Percentiles rank a stretch among this genome's conserved stretches.
These are phyloP conservation scores for Thripadectes ignobilis DNA, from an alignment of 2,797 vertebrate genomes.

Conservation along the genomic window DNA sequence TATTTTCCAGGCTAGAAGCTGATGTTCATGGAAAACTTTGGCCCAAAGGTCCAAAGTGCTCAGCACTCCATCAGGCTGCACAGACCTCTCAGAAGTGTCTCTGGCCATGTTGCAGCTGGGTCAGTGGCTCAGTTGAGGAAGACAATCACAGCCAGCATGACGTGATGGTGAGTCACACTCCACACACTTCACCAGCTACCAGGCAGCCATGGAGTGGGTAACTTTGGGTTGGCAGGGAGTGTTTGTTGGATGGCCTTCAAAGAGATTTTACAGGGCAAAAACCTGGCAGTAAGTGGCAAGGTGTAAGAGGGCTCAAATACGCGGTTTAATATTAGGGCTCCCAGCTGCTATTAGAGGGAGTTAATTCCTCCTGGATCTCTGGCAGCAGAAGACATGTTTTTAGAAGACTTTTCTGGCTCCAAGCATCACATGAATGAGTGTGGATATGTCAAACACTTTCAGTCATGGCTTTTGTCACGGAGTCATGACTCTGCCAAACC, in stretches of 20 bases:
- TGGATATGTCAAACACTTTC: background rate
- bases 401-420: background rate
- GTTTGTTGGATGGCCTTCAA: background rate
- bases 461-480: constrained; percentile 38
- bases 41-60: background rate
- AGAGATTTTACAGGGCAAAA: background rate
- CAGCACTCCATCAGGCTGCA: background rate
- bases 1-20: constrained; percentile 39
- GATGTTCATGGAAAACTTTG: background rate
- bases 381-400: background rate
- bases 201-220: background rate
- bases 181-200: background rate
- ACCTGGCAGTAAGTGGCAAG: background rate
- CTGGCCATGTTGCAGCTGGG: background rate
- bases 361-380: background rate
- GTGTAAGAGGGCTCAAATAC: background rate
- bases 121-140: background rate
- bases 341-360: background rate
- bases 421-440: background rate
- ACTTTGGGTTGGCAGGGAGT: background rate
- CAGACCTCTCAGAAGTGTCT: background rate
- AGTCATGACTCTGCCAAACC: constrained; percentile 45
- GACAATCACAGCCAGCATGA: background rate
- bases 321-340: background rate
- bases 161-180: background rate